These are phyloP conservation scores for Tylochromis polylepis DNA, from an alignment of 2,113 vertebrate genomes.

Conservation along the genomic window DNA sequence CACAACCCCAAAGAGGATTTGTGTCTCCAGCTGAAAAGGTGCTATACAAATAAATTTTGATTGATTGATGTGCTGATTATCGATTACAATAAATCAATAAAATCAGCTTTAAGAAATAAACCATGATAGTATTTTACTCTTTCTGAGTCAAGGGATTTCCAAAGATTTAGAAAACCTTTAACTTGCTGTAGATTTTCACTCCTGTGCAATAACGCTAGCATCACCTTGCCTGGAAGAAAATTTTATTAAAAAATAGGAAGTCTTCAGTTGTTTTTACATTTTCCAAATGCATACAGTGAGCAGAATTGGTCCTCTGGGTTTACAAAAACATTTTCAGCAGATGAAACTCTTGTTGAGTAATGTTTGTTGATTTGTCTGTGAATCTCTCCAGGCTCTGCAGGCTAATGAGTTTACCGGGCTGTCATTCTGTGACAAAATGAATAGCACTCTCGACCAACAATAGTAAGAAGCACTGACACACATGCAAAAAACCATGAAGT, in stretches of 20 bases:
- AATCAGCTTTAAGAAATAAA: not conserved
- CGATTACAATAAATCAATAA: not conserved
- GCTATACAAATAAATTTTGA: not conserved
- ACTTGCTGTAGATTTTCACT: not conserved
- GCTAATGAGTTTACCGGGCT: slow-evolving; percentile 80
- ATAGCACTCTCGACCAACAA: rapidly evolving
- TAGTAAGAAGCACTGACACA: slow-evolving; percentile 30
- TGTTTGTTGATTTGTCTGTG: not conserved
- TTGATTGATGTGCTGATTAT: not conserved
- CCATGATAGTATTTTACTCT: not conserved
- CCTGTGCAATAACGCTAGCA: not conserved
- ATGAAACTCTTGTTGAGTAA: not conserved
- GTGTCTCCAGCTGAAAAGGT: not conserved
- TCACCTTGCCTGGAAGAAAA: not conserved
- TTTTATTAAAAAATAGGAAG: not conserved
- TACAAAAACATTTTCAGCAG: not conserved
- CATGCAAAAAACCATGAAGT: not conserved
- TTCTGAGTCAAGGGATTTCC: not conserved
- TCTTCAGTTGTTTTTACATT: not conserved
- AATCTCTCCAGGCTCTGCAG: slow-evolving; percentile 76
- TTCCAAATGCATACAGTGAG: rapidly evolving
- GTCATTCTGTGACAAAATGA: slow-evolving; percentile 61
- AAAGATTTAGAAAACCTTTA: not conserved
- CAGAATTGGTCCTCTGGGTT: not conserved
- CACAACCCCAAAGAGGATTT: not conserved